These are phyloP conservation scores for Strongylocentrotus purpuratus DNA, from an alignment of 35 echinoderm and acorn worm genomes.

Conservation along the genomic window DNA sequence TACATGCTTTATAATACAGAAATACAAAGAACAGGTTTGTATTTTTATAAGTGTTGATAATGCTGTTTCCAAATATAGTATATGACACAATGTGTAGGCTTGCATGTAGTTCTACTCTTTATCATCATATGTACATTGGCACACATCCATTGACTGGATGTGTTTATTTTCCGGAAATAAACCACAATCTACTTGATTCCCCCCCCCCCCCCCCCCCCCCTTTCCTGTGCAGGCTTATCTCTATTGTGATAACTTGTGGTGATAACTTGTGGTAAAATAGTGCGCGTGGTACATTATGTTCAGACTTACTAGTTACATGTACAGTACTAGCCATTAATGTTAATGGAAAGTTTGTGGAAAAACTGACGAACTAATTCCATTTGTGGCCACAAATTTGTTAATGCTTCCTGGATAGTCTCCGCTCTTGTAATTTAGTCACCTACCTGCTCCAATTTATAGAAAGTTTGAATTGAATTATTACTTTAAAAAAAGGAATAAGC, in stretches of 20 bases:
- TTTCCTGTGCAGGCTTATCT: slow-evolving; percentile 20
- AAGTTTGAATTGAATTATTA: not conserved
- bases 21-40: no score
- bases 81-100: not conserved
- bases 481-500: no score
- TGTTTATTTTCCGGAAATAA: slow-evolving; percentile 32
- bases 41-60: not conserved
- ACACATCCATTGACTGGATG: slow-evolving; percentile 13
- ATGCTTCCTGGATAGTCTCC: not conserved
- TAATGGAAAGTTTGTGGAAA: slow-evolving; percentile 24
- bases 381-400: not conserved
- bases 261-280: slow-evolving; percentile 37
- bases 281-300: not conserved
- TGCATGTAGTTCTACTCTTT: not conserved
- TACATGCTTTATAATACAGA: no score
- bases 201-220: not conserved
- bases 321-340: not conserved
- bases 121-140: not conserved
- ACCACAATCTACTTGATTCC: not conserved
- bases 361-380: slow-evolving; percentile 21
- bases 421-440: not conserved
- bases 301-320: not conserved
- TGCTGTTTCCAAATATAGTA: not conserved
- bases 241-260: slow-evolving; percentile 14
- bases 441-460: not conserved